Evolutionary conservation across 1,140 invertebrate genomes (phyloP).

Genomic region (Rhynchophorus ferrugineus): DNA sequence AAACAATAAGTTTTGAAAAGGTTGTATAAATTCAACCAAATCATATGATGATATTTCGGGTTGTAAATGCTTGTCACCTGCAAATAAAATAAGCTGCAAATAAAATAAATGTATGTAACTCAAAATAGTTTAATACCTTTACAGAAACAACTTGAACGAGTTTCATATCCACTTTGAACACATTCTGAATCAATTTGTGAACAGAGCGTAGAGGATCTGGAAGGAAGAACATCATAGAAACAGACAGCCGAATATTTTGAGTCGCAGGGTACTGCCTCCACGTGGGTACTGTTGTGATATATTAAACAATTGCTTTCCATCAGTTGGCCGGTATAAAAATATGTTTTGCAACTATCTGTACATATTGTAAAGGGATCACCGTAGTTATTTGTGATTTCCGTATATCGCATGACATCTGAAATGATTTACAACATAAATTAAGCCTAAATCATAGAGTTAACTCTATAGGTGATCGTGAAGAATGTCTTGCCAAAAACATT

Average conservation of each 20-base stretch:
- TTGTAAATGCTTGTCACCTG: too few relatives aligned
- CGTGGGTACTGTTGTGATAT: constrained; percentile 12
- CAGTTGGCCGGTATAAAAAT: constrained; percentile 9
- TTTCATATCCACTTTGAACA: constrained; percentile 14
- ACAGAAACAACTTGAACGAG: constrained; percentile 21
- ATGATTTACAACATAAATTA: background rate
- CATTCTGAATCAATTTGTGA: constrained; percentile 8
- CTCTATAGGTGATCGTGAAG: too few relatives aligned
- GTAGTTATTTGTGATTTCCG: constrained; percentile 12
- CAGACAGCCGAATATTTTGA: constrained; percentile 16
- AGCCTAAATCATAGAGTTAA: background rate
- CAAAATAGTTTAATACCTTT: constrained; percentile 5
- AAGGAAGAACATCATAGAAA: constrained; percentile 11
- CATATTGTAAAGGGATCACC: constrained; percentile 13
- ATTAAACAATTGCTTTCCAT: constrained; percentile 17
- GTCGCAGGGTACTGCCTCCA: constrained; percentile 18
- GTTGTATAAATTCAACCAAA: constrained; percentile 12
- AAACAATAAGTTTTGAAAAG: constrained; percentile 22
- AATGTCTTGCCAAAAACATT: too few relatives aligned
- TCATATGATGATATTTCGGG: too few relatives aligned
- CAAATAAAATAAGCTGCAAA: too few relatives aligned
- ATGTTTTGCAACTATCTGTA: constrained; percentile 11
- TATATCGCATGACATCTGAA: constrained; percentile 18
- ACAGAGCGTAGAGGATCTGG: constrained; percentile 15
- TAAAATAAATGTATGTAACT: too few relatives aligned